Evolutionary conservation across 2,113 vertebrate species (phyloP), one percentile per base, ranked within the genome.

Genomic region (Enhydra lutris): DNA sequence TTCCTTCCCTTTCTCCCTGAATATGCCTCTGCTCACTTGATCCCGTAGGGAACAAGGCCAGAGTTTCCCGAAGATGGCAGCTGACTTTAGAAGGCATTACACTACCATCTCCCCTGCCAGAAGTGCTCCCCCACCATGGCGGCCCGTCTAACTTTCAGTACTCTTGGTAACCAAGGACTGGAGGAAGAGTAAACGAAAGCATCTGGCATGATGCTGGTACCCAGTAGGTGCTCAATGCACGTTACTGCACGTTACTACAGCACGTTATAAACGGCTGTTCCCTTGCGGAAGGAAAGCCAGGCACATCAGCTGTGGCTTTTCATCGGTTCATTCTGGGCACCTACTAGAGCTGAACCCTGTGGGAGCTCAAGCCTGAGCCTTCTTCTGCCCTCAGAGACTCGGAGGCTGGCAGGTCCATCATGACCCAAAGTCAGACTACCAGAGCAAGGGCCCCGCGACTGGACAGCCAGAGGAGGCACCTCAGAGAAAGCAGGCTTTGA

Each of bases 61-160:
- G 24, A 12, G 59, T 79, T 84, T 24, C 89, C 80, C 15, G 11
- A 74, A 78, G 80, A 65, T 29, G 24, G 13, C 13, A 26, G 67
- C 20, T 86, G 36, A 85, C 65, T 55, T 74, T 15, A 26, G n/a
- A 69, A 52, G 79, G 67, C 92, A 26, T 3, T 8, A 29, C 6
- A 20, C 29, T 23, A 1, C 76, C 15, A 2, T 80, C 45, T 88
- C 26, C 14, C 71, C 63, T 23, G 23, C 52, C 71, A 13, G 36
- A 74, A 1, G 0, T 2, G 17, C 63, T 74, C 57, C 29, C 11
- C 45, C 61, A 26, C 17, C 21, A 0, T 1, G 26, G 21, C 52
- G 8, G 0, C 71, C 65, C 39, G 15, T 20, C 83, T 34, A 17
- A 11, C 24, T 50, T 39, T 52, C 6, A 8, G 26, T 42, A 0